phyloP scores from a whole-genome alignment of 2,113 vertebrate genomes.

The Steatornis caripensis region DNA sequence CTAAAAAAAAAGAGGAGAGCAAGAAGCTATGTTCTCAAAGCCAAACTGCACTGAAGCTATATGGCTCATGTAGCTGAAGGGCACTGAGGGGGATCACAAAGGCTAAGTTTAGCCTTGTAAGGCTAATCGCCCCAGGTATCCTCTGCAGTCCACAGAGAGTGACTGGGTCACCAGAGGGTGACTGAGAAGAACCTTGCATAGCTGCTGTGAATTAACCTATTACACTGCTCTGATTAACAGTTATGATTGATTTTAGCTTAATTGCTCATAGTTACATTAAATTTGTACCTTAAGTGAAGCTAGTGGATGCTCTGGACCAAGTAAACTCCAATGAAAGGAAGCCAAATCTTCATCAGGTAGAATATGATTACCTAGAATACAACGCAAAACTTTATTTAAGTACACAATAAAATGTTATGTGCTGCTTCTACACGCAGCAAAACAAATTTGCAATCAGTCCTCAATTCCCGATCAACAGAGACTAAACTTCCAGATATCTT shows the following conservation, averaged over 20 bases:
- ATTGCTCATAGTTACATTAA: background rate
- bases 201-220: background rate
- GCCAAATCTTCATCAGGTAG: conserved; percentile 98
- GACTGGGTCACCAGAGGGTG: background rate
- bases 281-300: conserved; percentile 90
- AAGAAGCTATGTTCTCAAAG: background rate
- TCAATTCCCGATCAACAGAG: background rate
- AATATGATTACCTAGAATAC: conserved; percentile 91
- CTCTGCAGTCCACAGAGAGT: background rate
- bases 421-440: background rate
- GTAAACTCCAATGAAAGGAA: conserved; percentile 97
- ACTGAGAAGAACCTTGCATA: background rate
- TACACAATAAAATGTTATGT: background rate
- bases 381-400: conserved; percentile 41
- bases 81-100: background rate
- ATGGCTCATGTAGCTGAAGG: background rate
- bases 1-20: background rate
- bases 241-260: background rate
- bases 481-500: background rate
- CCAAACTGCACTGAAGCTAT: background rate
- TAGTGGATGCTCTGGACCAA: conserved; percentile 94
- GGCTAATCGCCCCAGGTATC: background rate
- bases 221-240: background rate
- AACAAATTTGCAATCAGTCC: background rate
- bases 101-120: conserved; percentile 2